Evolutionary conservation across 1,140 invertebrate species (phyloP).

Genomic region (Amphibalanus amphitrite): DNA sequence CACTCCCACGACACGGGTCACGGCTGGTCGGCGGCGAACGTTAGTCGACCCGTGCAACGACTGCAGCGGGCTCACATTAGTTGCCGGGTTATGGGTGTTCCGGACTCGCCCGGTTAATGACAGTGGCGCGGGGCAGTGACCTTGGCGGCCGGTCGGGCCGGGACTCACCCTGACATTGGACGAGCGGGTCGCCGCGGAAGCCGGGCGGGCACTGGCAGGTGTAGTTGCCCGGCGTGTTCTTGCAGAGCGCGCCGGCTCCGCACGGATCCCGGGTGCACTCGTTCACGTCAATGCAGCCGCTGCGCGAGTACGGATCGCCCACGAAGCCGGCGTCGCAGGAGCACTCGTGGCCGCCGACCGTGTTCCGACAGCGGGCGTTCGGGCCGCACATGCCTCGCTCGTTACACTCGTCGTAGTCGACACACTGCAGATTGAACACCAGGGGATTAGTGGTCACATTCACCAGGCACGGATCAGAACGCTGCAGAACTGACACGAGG

Average conservation of each 20-base stretch:
- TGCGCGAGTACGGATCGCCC: slow-evolving; percentile 41
- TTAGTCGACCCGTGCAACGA: too few species aligned
- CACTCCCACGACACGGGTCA: background rate
- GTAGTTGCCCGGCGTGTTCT: slow-evolving; percentile 51
- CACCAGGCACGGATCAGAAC: too few species aligned
- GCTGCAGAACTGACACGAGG: too few species aligned
- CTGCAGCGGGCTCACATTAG: background rate
- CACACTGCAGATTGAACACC: slow-evolving; percentile 40
- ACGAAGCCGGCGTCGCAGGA: slow-evolving; percentile 60
- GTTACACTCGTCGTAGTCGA: slow-evolving; percentile 65
- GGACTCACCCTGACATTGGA: slow-evolving; percentile 24
- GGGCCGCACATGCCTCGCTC: slow-evolving; percentile 39
- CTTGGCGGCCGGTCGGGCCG: too few species aligned
- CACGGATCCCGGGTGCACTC: slow-evolving; percentile 51
- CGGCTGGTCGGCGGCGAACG: too few species aligned
- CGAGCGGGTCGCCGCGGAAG: slow-evolving; percentile 48
- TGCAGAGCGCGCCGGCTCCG: slow-evolving; percentile 49
- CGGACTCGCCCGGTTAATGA: background rate
- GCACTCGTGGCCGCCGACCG: slow-evolving; percentile 57
- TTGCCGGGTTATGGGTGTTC: background rate
- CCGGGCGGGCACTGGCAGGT: slow-evolving; percentile 56
- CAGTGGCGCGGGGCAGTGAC: background rate
- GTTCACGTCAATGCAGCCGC: slow-evolving; percentile 47
- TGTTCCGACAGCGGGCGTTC: slow-evolving; percentile 50
- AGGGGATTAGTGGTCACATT: too few species aligned